Evolutionary conservation across 2,797 vertebrate genomes (phyloP).

Genomic region (Pagetopsis macropterus): DNA sequence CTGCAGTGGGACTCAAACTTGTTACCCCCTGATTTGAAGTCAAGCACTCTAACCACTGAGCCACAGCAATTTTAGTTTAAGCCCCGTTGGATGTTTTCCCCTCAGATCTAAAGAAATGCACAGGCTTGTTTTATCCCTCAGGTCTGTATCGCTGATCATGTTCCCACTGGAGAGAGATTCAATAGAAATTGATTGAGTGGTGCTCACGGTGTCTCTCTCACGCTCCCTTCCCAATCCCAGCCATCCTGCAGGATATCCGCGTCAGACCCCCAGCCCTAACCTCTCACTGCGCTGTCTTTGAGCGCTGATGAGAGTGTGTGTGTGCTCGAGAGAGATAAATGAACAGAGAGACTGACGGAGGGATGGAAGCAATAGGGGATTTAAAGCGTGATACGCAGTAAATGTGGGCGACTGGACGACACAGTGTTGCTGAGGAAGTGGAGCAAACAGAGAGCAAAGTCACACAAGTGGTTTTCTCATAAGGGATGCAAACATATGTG

Average conservation of each 20-base stretch:
- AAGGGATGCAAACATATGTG: not conserved
- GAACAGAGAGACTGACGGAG: not conserved
- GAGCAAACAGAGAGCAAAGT: constrained; percentile 8
- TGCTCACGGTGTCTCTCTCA: constrained; percentile 64
- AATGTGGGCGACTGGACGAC: constrained; percentile 4
- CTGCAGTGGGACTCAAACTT: too few relatives aligned
- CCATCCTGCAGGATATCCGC: constrained; percentile 59
- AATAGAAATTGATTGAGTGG: constrained; percentile 74
- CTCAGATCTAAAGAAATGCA: constrained; percentile 31
- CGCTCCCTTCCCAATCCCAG: constrained; percentile 59
- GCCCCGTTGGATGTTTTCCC: constrained; percentile 6
- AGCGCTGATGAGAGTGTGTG: constrained; percentile 7
- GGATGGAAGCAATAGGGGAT: not conserved
- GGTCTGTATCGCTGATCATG: constrained; percentile 46
- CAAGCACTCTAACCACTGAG: too few relatives aligned
- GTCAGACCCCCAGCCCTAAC: constrained; percentile 57
- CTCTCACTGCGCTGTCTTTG: constrained; percentile 40
- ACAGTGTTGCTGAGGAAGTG: not conserved
- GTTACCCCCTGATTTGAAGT: too few relatives aligned
- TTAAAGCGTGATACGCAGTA: constrained; percentile 20
- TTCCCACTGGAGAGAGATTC: constrained; percentile 62
- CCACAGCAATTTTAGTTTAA: constrained; percentile 12
- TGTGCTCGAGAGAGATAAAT: constrained; percentile 5
- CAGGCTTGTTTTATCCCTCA: constrained; percentile 29
- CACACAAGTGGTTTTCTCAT: not conserved